phyloP scores from a whole-genome alignment of 2,797 vertebrate species.

The Tolypeutes matacus region DNA sequence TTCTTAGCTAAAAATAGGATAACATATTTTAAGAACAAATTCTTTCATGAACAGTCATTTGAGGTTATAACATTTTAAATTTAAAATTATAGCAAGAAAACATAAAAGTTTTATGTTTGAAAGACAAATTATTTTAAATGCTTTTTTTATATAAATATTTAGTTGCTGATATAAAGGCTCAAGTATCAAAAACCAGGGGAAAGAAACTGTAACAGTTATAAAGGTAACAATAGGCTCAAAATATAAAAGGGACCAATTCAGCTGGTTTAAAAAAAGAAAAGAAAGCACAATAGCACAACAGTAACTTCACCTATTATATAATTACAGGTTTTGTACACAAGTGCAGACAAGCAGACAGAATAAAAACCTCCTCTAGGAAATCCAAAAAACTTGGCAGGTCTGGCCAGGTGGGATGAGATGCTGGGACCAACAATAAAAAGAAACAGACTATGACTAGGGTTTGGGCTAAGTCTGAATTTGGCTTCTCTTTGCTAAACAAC shows the following conservation, averaged over 20 bases:
- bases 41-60: slow-evolving; percentile 32
- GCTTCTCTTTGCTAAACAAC: slow-evolving; percentile 87
- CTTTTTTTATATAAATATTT: slow-evolving; percentile 80
- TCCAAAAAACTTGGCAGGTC: slow-evolving; percentile 90
- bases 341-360: slow-evolving; percentile 90
- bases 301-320: slow-evolving; percentile 90
- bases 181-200: slow-evolving; percentile 81
- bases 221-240: slow-evolving; percentile 88
- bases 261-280: slow-evolving; percentile 88
- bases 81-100: slow-evolving; percentile 32
- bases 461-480: slow-evolving; percentile 85
- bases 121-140: slow-evolving; percentile 81
- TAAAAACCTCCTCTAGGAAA: slow-evolving; percentile 90
- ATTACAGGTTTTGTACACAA: slow-evolving; percentile 89
- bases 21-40: slow-evolving; percentile 62
- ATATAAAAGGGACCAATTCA: slow-evolving; percentile 88
- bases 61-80: slow-evolving; percentile 30
- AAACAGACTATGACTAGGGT: slow-evolving; percentile 87
- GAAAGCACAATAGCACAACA: slow-evolving; percentile 88
- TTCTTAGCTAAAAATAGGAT: slow-evolving; percentile 63
- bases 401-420: slow-evolving; percentile 88
- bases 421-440: slow-evolving; percentile 88
- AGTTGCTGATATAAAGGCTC: slow-evolving; percentile 83
- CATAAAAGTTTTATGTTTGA: slow-evolving; percentile 47
- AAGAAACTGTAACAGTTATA: slow-evolving; percentile 85